Percentiles rank a stretch among this genome's conserved stretches.
These are phyloP conservation scores for Engystomops pustulosus DNA, from an alignment of 2,113 vertebrate species.

Conservation along the genomic window DNA sequence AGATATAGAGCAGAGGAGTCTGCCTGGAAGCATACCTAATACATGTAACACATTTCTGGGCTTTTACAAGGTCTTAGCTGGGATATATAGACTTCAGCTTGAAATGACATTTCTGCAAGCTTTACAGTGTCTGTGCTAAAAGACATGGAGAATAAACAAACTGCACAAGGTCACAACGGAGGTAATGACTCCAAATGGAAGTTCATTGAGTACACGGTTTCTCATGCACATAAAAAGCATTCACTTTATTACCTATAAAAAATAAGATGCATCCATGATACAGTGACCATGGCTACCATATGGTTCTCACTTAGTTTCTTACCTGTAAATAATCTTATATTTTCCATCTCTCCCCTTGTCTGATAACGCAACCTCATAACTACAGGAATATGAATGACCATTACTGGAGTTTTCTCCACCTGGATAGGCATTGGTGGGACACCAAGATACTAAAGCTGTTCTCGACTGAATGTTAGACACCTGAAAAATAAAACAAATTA, in stretches of 20 bases:
- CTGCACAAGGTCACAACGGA: background rate
- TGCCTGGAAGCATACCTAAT: background rate
- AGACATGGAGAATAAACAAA: background rate
- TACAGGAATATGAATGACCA: conserved; percentile 86
- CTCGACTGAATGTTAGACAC: conserved; percentile 91
- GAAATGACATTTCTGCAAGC: conserved; percentile 2
- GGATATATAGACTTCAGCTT: background rate
- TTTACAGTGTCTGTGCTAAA: background rate
- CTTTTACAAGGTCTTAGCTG: background rate
- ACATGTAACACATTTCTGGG: background rate
- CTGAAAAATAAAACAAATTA: conserved; percentile 64
- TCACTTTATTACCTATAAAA: background rate
- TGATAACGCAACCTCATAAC: conserved; percentile 92
- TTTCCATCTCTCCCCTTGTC: conserved; percentile 96
- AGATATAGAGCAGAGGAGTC: background rate
- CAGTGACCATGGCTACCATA: background rate
- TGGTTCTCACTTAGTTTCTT: conserved; percentile 35
- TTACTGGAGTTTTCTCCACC: conserved; percentile 83
- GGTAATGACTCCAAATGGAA: background rate
- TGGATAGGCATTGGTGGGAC: conserved; percentile 82
- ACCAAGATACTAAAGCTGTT: conserved; percentile 86
- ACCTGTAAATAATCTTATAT: conserved; percentile 96
- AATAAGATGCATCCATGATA: background rate
- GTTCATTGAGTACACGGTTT: background rate
- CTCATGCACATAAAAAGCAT: background rate